Conservation (phyloP, 2,113 vertebrate genomes). For the Micromys minutus region DNA sequence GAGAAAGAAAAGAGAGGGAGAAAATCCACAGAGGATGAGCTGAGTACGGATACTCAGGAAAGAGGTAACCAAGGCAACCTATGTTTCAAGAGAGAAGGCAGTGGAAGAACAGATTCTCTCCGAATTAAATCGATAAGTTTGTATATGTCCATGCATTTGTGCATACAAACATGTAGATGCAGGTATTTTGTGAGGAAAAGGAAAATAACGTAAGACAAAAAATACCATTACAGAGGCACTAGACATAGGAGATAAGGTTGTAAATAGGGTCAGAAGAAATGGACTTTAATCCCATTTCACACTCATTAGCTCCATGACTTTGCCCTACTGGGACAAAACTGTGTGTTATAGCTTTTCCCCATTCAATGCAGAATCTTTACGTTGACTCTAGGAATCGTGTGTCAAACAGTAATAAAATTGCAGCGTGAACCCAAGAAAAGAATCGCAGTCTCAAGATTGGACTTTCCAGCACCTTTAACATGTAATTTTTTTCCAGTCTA, state of each 20-base stretch:
- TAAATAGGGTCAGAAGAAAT: neutral
- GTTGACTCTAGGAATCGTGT: neutral
- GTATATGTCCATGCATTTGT: accelerated
- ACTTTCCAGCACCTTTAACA: constrained; percentile 37
- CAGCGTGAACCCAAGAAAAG: neutral
- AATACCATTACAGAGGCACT: neutral
- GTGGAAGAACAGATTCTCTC: neutral
- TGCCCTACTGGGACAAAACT: neutral
- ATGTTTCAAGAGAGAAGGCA: neutral
- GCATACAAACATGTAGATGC: neutral
- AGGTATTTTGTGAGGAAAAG: neutral
- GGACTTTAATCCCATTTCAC: neutral
- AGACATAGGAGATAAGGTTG: neutral
- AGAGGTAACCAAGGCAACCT: neutral
- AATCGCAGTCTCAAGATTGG: neutral
- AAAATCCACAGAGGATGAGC: neutral
- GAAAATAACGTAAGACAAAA: neutral
- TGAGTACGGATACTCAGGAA: neutral
- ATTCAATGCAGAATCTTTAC: neutral
- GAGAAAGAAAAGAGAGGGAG: neutral
- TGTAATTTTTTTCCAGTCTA: constrained; percentile 76
- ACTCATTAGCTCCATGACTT: neutral
- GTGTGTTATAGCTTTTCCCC: neutral
- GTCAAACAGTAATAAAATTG: neutral
- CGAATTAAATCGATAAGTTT: neutral